Conservation (phyloP, 1,140 invertebrate species). For the Drosophila kohkoa region DNA sequence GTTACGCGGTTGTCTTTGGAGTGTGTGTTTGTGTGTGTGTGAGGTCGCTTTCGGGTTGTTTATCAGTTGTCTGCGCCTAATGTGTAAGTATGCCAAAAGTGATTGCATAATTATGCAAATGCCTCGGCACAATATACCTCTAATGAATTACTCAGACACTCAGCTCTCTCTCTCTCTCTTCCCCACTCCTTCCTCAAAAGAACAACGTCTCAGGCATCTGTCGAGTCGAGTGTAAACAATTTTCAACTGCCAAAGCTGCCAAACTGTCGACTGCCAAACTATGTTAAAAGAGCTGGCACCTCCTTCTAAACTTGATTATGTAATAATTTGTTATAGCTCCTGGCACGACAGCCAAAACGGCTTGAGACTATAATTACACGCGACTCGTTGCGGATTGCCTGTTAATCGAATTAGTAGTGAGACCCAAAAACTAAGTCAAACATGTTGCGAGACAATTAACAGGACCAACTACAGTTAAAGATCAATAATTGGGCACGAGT, state of each 20-base stretch:
- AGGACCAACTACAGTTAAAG: conserved; percentile 1
- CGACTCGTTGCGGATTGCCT: conserved; percentile 20
- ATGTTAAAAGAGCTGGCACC: conserved; percentile 13
- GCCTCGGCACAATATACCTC: conserved; percentile 70
- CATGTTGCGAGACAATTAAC: conserved; percentile 53
- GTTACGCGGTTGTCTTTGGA: neutral
- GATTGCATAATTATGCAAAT: conserved; percentile 83
- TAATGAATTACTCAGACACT: conserved; percentile 73
- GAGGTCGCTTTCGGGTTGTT: conserved; percentile 50
- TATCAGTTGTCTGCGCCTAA: conserved; percentile 78
- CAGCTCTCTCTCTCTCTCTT: neutral
- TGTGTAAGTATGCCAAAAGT: conserved; percentile 81
- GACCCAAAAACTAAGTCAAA: conserved; percentile 30
- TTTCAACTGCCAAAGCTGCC: conserved; percentile 26
- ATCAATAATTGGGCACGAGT: conserved; percentile 54
- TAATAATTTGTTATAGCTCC: conserved; percentile 74
- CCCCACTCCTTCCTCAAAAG: neutral
- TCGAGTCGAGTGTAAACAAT: conserved; percentile 7
- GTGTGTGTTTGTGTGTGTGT: neutral
- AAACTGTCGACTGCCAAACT: conserved; percentile 2
- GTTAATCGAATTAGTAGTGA: conserved; percentile 61
- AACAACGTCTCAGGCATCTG: neutral
- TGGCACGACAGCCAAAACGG: conserved; percentile 19
- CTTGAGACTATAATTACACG: conserved; percentile 40
- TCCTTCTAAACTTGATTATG: conserved; percentile 59